Conservation (phyloP, 1,140 invertebrate species). For the Zaprionus ghesquierei region DNA sequence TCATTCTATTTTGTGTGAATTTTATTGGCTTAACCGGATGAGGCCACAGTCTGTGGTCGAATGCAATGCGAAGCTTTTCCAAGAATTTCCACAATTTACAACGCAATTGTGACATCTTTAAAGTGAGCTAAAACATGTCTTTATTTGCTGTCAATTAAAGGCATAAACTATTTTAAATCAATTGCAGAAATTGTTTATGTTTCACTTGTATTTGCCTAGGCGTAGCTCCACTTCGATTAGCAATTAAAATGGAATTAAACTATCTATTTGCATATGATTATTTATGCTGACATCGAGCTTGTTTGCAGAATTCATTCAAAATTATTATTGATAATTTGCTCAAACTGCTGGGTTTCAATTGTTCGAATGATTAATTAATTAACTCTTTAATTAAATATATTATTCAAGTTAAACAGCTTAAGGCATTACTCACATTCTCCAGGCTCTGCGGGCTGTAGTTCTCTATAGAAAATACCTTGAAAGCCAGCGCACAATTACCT, state of each 20-base stretch:
- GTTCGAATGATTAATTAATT: background rate
- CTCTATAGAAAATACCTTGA: background rate
- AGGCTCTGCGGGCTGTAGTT: background rate
- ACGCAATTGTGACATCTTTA: background rate
- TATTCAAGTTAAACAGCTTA: background rate
- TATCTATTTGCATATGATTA: background rate
- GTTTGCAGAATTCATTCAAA: background rate
- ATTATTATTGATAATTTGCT: background rate
- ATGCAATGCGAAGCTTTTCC: background rate
- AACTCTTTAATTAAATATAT: background rate
- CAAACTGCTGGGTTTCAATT: background rate
- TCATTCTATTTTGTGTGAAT: conserved; percentile 62
- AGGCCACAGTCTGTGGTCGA: conserved; percentile 21
- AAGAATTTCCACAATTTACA: background rate
- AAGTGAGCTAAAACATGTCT: background rate
- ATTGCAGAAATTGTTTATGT: background rate
- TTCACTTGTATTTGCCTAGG: background rate
- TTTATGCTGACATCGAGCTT: background rate
- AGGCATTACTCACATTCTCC: background rate
- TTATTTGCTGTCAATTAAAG: too few species aligned
- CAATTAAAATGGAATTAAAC: background rate
- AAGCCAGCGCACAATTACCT: background rate
- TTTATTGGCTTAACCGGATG: conserved; percentile 54
- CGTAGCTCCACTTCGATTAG: background rate
- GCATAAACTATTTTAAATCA: background rate